Base-by-base conservation (phyloP, 2,113 vertebrate genomes). In the Bungarus multicinctus region DNA sequence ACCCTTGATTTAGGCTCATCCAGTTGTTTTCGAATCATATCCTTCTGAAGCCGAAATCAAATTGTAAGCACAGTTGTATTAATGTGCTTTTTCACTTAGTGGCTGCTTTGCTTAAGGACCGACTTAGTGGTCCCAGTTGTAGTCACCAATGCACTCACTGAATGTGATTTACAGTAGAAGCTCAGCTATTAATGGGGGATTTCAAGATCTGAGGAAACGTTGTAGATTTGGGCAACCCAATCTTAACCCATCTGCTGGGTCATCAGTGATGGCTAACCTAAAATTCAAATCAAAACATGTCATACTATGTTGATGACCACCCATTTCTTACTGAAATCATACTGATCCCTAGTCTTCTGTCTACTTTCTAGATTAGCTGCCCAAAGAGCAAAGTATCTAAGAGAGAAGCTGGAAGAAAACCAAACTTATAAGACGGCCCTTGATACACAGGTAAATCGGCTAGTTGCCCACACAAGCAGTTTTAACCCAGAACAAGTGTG, bases 371-470 rank as follows among this genome's bases (percentile, higher is more conserved):
- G 98, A 95, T 94, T 98, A 50, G 96, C 97, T 93, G 95, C 94
- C 18, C 97, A 97, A 90, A 98, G 96, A 93, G 93, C 97, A 43
- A 97, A 97, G 90, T 97, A 97, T 88, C 90, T 98, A 87, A 97
- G 96, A 89, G 94, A 97, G 69, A 98, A 97, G 95, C 95, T 95
- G 39, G 96, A 98, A 95, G 97, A 96, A 92, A 94, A 91, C 0
- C 90, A 95, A 8, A 93, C 89, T 92, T 98, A 98, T 92, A 98
- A 97, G 94, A 97, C 60, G 89, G 98, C 98, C 74, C 95, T 98
- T 95, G 98, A 98, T 92, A 93, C 93, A 1, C 98, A 98, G 98
- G 98, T 98, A 97, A 93, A 85, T 43, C 34, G 7, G 45, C 23
- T 22, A 39, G 11, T 39, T 69, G 50, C 57, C 16, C 18, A 50